These are phyloP conservation scores for Mycteria americana DNA, from an alignment of 2,797 vertebrate genomes.

Conservation along the genomic window DNA sequence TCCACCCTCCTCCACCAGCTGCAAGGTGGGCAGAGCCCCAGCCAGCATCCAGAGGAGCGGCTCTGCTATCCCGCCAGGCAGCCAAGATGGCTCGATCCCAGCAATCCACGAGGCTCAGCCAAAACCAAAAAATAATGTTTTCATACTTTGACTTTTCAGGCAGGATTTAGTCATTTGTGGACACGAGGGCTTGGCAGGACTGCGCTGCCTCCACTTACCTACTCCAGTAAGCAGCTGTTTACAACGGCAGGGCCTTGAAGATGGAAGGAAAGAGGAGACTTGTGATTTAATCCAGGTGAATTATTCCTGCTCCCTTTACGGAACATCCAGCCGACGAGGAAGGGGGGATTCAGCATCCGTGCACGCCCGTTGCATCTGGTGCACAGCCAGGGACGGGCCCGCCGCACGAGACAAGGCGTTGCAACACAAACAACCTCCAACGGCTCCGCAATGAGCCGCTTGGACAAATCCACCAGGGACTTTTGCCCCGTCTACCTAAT, in stretches of 20 bases:
- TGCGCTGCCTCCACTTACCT: background rate
- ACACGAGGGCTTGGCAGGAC: slow-evolving; percentile 31
- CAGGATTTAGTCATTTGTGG: slow-evolving; percentile 61
- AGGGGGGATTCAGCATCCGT: background rate
- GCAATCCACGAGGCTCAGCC: background rate
- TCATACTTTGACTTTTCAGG: slow-evolving; percentile 45
- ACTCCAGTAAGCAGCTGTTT: background rate
- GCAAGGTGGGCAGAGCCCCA: background rate
- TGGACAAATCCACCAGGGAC: background rate
- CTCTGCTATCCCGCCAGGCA: background rate
- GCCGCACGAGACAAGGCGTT: fast-evolving
- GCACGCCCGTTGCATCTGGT: fast-evolving
- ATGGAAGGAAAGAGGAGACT: background rate
- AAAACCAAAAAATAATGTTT: slow-evolving; percentile 58
- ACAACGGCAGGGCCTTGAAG: background rate
- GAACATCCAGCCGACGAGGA: background rate
- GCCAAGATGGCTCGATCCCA: background rate
- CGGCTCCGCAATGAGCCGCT: background rate
- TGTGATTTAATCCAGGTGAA: background rate
- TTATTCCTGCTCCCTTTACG: fast-evolving
- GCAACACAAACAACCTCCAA: background rate
- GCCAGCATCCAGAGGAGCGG: background rate
- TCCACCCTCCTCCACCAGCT: background rate
- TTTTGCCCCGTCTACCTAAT: background rate
- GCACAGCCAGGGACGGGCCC: fast-evolving